These are phyloP conservation scores for Paracanthobrama guichenoti DNA, from an alignment of 2,113 vertebrate species.

Conservation along the genomic window DNA sequence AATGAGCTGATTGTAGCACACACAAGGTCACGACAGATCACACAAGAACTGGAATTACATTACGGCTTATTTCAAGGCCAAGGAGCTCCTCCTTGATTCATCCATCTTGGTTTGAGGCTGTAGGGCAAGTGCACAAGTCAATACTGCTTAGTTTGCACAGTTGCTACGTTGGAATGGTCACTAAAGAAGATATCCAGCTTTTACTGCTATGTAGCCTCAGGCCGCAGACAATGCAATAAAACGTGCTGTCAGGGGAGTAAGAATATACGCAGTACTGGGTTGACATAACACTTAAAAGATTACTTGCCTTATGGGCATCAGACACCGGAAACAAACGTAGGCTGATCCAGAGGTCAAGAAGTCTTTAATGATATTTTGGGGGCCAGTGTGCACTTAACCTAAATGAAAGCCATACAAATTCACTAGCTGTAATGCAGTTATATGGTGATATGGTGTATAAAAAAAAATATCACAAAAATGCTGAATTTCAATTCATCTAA, in stretches of 20 bases:
- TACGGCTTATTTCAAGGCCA: constrained; percentile 73
- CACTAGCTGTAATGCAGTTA: neutral
- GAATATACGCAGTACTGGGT: neutral
- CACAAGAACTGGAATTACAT: constrained; percentile 70
- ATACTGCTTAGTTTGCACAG: constrained; percentile 68
- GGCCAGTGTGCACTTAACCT: neutral
- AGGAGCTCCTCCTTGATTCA: constrained; percentile 66
- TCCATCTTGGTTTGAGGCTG: constrained; percentile 67
- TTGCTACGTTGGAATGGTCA: constrained; percentile 22
- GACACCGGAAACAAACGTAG: neutral
- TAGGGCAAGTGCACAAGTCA: constrained; percentile 48
- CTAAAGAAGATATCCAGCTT: constrained; percentile 27
- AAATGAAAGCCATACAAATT: neutral
- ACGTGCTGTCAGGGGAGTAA: neutral
- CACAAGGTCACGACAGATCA: constrained; percentile 69
- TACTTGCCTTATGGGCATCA: neutral
- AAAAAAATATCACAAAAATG: too few relatives aligned
- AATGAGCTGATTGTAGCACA: constrained; percentile 11
- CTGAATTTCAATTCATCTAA: neutral
- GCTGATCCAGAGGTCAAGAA: neutral
- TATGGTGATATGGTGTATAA: neutral
- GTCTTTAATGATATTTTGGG: neutral
- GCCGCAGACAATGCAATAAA: constrained; percentile 27
- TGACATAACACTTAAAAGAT: neutral
- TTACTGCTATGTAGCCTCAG: constrained; percentile 1